Evolutionary conservation across 2,113 vertebrate species (phyloP), one percentile per base, ranked within the genome.

Genomic region (Chamaetylas fuelleborni): DNA sequence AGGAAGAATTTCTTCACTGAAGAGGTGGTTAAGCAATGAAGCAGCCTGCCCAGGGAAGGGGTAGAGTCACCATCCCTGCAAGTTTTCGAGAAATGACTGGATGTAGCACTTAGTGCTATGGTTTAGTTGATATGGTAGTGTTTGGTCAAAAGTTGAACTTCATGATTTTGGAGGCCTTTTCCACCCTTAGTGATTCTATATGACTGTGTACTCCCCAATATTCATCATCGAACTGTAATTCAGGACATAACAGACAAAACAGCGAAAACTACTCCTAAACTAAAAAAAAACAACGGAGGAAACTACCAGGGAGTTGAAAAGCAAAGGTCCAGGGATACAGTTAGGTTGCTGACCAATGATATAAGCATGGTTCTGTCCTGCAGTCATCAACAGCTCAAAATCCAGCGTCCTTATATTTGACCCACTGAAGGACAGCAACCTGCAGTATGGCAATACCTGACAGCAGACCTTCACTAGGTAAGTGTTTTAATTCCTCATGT

Each of bases 401-500:
- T 26, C 31, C 47, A 86, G 6, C 3, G 14, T 19, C 51, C 47
- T 86, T 64, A n/a, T 14, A 54, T 8, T 33, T 47, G 54, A 60
- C 42, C 48, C 7, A 36, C 0, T 53, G 29, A 67, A 79, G 19
- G 50, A 70, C n/a, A 58, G 7, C 40, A 65, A 40, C 4, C 19
- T 26, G 26, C 2, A 4, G 40, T 31, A 66, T 0, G 1, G 34
- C 45, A 64, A 29, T 23, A 47, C 6, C 65, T 7, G 5, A 11
- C 1, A 4, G 47, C 50, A 73, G 51, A 69, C 29, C 20, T 29
- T 53, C 54, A 61, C 28, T 22, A 56, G 36, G 7, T 3, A 19
- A 73, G 7, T 1, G 4, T 53, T 81, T 31, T 28, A 61, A 29
- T 50, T 60, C 34, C 28, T 86, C 61, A 50, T 9, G 13, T 15